Evolutionary conservation across 2,888 invertebrate genomes (phyloP).

Genomic region (Hetaerina titia): DNA sequence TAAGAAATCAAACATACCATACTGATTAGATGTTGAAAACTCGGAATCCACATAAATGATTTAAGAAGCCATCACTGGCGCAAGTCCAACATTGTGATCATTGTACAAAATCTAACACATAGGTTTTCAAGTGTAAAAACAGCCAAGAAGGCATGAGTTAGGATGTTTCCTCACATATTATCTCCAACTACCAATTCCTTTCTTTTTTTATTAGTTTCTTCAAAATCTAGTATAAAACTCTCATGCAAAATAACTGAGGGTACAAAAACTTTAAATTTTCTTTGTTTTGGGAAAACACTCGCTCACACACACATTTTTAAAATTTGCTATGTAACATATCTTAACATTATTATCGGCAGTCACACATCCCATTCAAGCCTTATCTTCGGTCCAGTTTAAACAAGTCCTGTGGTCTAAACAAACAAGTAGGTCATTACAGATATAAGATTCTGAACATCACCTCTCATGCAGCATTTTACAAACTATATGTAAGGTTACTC

Average conservation of each 20-base stretch:
- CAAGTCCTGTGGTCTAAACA: slow-evolving; percentile 65
- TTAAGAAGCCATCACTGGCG: slow-evolving; percentile 55
- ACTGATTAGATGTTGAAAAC: slow-evolving; percentile 53
- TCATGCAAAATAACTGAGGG: slow-evolving; percentile 67
- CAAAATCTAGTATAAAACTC: slow-evolving; percentile 67
- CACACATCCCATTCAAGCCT: slow-evolving; percentile 63
- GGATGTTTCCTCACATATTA: slow-evolving; percentile 56
- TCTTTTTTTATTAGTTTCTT: slow-evolving; percentile 65
- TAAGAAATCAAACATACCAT: slow-evolving; percentile 51
- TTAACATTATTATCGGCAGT: slow-evolving; percentile 60
- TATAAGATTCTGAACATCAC: slow-evolving; percentile 48
- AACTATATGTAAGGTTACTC: slow-evolving; percentile 62
- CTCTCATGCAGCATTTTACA: slow-evolving; percentile 57
- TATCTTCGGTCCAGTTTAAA: slow-evolving; percentile 60
- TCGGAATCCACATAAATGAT: slow-evolving; percentile 58
- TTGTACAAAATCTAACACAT: slow-evolving; percentile 67
- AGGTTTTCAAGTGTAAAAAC: slow-evolving; percentile 64
- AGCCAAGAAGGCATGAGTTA: slow-evolving; percentile 61
- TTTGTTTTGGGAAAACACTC: slow-evolving; percentile 65
- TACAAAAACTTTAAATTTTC: slow-evolving; percentile 64
- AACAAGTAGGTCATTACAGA: slow-evolving; percentile 62
- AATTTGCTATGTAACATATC: slow-evolving; percentile 64
- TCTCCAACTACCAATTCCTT: slow-evolving; percentile 67
- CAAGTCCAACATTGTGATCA: slow-evolving; percentile 64
- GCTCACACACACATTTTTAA: slow-evolving; percentile 62